These are phyloP conservation scores for Tetranychus truncatus DNA, from an alignment of 2,888 invertebrate genomes.

Conservation along the genomic window DNA sequence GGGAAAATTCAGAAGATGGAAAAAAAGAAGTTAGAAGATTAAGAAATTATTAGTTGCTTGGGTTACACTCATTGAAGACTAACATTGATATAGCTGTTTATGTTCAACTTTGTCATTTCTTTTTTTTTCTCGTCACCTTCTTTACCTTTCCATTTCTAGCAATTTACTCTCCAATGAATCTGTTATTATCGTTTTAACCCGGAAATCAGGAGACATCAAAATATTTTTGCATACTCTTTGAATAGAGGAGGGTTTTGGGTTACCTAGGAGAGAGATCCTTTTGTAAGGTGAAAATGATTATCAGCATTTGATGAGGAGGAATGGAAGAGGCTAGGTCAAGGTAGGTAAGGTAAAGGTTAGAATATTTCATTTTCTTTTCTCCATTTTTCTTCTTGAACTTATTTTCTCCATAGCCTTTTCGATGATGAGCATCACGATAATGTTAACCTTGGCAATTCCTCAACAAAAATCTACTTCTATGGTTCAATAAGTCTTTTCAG, in stretches of 20 bases:
- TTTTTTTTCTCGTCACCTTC: too few species aligned
- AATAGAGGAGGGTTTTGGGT: not conserved
- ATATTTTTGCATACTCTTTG: not conserved
- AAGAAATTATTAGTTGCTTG: not conserved
- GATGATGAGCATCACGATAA: not conserved
- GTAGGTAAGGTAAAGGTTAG: not conserved
- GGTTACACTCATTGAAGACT: not conserved
- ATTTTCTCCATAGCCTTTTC: not conserved
- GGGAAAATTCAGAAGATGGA: not conserved
- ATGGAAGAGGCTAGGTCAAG: not conserved
- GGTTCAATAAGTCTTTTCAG: not conserved
- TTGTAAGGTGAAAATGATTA: not conserved
- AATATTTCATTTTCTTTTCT: not conserved
- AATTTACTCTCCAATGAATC: not conserved
- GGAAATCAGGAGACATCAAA: not conserved
- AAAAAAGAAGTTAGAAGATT: not conserved
- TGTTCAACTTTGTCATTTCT: not conserved
- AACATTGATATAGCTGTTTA: not conserved
- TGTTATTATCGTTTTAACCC: not conserved
- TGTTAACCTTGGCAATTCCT: constrained; percentile 1
- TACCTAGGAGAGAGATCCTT: not conserved
- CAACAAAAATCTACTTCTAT: not conserved
- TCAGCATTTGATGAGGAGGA: not conserved
- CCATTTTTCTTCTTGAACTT: not conserved
- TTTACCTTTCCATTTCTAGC: too few species aligned